These are phyloP conservation scores for Anguilla pacifica DNA, from an alignment of 2,797 vertebrate genomes.

Conservation along the genomic window DNA sequence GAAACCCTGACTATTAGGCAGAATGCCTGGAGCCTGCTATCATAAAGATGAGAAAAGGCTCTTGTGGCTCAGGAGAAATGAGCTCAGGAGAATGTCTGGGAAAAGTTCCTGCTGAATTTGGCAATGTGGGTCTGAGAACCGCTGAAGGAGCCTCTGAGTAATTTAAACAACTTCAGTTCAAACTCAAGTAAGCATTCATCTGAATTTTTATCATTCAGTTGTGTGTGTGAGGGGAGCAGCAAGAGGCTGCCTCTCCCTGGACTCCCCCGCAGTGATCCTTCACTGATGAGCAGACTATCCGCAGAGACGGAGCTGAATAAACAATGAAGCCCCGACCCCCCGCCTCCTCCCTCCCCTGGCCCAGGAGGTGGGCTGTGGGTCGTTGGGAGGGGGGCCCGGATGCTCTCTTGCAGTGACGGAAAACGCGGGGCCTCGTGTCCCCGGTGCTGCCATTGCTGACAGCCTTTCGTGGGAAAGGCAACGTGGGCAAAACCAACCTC, in stretches of 20 bases:
- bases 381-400: background rate
- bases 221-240: background rate
- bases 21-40: background rate
- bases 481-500: background rate
- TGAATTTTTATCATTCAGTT: background rate
- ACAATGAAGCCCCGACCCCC: background rate
- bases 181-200: background rate
- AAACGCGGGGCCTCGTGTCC: background rate
- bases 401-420: background rate
- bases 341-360: background rate
- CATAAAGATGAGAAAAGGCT: background rate
- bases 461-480: background rate
- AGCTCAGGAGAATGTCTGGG: background rate
- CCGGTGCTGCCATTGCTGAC: background rate
- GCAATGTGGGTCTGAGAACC: background rate
- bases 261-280: background rate
- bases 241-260: background rate
- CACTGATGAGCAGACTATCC: background rate
- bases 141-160: background rate
- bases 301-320: background rate
- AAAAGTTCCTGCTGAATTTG: slow-evolving; percentile 6
- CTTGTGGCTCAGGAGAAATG: background rate
- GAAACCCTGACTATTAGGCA: background rate
- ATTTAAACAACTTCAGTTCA: slow-evolving; percentile 11
- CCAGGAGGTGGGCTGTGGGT: background rate